Evolutionary conservation across 2,888 invertebrate genomes (phyloP).

Genomic region (Brachylomia viminalis): DNA sequence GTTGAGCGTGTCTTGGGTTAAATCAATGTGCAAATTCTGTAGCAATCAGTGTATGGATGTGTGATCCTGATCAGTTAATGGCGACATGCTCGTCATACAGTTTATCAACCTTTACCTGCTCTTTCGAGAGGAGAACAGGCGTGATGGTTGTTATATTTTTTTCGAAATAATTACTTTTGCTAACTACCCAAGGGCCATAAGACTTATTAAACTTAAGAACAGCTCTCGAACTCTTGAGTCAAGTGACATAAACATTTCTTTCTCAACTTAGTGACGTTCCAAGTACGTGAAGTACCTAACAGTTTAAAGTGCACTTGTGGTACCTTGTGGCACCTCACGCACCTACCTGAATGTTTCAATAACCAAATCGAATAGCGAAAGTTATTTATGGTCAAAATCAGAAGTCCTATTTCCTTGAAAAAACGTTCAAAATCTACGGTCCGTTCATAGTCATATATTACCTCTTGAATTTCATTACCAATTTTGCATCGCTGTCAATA

Average conservation of each 20-base stretch:
- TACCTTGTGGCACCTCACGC: slow-evolving; percentile 19
- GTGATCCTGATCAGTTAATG: too few species aligned
- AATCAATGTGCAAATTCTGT: too few species aligned
- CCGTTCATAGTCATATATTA: too few species aligned
- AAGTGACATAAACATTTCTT: slow-evolving; percentile 45
- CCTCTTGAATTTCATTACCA: too few species aligned
- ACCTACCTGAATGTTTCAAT: slow-evolving; percentile 3
- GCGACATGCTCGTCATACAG: too few species aligned
- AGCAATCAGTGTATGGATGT: too few species aligned
- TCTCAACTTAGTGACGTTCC: slow-evolving; percentile 12
- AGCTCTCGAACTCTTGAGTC: slow-evolving; percentile 1
- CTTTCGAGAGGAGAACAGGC: too few species aligned
- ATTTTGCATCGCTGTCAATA: too few species aligned
- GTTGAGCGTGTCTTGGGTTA: too few species aligned
- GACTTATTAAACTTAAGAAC: background rate
- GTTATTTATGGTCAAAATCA: background rate
- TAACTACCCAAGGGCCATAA: background rate
- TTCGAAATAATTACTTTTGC: background rate
- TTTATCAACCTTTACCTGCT: too few species aligned
- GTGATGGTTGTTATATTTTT: too few species aligned
- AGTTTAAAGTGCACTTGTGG: slow-evolving; percentile 17
- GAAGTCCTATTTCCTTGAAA: background rate
- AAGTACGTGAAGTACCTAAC: slow-evolving; percentile 16
- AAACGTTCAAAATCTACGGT: too few species aligned
- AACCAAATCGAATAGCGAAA: background rate